Evolutionary conservation across 2,888 invertebrate genomes (phyloP), one percentile per base, ranked within the genome.

Genomic region (Hedychridium roseum): DNA sequence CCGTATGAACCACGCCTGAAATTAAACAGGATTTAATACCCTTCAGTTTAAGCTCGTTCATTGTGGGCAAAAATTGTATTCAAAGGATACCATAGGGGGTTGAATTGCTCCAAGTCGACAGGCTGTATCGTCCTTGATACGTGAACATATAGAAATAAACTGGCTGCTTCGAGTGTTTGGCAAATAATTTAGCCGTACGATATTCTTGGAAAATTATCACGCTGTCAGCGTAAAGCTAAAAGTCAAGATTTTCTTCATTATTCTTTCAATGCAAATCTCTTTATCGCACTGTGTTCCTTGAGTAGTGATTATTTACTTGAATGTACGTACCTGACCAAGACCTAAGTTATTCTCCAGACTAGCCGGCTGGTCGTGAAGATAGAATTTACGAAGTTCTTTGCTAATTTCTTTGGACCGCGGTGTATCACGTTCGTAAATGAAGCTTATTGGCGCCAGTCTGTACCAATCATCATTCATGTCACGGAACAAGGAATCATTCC

Each of bases 91-190:
- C 81, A 18, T 76, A 74, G 2, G 82, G 81, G 17, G 76, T 76
- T 16, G 83, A 83, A 28, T 71, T 77, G 0, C 84, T 82, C 48
- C 83, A 81, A 46, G 83, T 80, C 32, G 82, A 81, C 59, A 82
- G 81, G 61, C 86, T 86, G 55, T 80, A 81, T 45, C 82, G 76
- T 1, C 87, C 86, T 60, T 84, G 79, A 66, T 85, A 86, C 9
- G 81, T 79, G 60, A 87, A 86, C 26, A 81, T 77, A 66, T 85
- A 86, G 69, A 86, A 85, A 71, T 82, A 88, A 3, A 88, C 84
- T n/a, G 82, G 79, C 27, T 80, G 65, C 5, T 80, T 79, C 1
- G 83, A 86, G 21, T 82, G 80, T 5, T 82, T 79, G 0, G 85
- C 81, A 17, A 87, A 79, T 49, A 88, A 70, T 60, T 86, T 83